Evolutionary conservation across 2,888 invertebrate genomes (phyloP).

Genomic region (Drosophila antonietae): DNA sequence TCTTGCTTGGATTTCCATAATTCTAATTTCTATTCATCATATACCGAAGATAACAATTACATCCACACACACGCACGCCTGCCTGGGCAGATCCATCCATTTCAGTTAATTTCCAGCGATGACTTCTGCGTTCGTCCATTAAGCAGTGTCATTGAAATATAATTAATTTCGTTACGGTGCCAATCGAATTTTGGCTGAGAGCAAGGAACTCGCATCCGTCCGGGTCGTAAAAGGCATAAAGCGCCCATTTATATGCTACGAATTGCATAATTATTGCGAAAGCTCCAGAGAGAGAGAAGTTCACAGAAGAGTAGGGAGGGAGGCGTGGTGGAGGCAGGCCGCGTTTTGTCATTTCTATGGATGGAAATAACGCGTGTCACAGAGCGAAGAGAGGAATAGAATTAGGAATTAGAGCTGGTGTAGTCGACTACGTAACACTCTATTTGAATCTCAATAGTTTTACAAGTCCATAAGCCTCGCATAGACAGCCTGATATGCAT

Average conservation of each 20-base stretch:
- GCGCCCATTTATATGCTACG: constrained; percentile 58
- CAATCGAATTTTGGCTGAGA: constrained; percentile 58
- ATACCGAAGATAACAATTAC: constrained; percentile 38
- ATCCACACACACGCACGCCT: neutral
- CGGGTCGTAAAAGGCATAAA: constrained; percentile 64
- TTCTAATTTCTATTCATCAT: constrained; percentile 65
- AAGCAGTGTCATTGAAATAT: constrained; percentile 66
- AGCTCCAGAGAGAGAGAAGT: constrained; percentile 23
- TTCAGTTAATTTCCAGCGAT: constrained; percentile 2
- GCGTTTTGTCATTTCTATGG: constrained; percentile 45
- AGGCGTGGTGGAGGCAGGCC: neutral
- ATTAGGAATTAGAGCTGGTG: too few species aligned
- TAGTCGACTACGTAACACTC: neutral
- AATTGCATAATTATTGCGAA: constrained; percentile 58
- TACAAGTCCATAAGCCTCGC: too few species aligned
- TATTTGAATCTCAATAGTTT: neutral
- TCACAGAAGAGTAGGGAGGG: neutral
- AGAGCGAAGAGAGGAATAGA: neutral
- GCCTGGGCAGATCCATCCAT: neutral
- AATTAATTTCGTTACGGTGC: constrained; percentile 69
- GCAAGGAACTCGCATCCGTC: constrained; percentile 37
- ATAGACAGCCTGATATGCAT: too few species aligned
- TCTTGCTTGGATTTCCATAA: constrained; percentile 33
- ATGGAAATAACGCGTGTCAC: constrained; percentile 41
- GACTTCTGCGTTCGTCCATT: constrained; percentile 41